Evolutionary conservation across 2,113 vertebrate genomes (phyloP).

Genomic region (Otolemur garnettii): DNA sequence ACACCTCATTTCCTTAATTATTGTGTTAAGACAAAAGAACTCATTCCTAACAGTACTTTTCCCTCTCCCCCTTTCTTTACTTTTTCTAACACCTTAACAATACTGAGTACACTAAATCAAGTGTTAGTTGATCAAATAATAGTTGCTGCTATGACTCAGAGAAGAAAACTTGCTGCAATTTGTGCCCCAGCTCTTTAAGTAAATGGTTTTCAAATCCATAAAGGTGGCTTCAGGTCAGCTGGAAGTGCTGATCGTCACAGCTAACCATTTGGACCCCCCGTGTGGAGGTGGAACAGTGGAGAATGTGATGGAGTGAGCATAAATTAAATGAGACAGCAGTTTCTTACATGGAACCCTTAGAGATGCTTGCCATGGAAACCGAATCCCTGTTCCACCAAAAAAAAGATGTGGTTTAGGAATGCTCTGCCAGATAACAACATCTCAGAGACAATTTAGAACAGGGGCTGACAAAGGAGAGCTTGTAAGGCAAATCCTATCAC

Average conservation of each 20-base stretch:
- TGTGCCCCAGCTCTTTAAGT: neutral
- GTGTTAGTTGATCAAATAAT: constrained; percentile 51
- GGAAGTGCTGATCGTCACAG: neutral
- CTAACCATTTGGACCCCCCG: neutral
- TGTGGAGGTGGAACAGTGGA: neutral
- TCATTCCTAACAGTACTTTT: neutral
- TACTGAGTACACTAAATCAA: constrained; percentile 47
- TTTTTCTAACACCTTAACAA: constrained; percentile 13
- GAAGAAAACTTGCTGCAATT: neutral
- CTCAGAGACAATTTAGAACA: constrained; percentile 65
- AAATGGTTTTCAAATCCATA: neutral
- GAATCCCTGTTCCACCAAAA: neutral
- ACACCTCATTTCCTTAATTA: too few relatives aligned
- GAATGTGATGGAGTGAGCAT: neutral
- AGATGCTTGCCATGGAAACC: neutral
- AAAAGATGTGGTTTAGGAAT: constrained; percentile 14
- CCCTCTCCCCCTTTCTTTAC: neutral
- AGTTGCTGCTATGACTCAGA: neutral
- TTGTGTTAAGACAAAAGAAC: neutral
- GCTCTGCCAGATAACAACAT: neutral
- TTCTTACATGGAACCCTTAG: constrained; percentile 17
- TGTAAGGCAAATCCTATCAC: neutral
- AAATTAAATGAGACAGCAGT: neutral
- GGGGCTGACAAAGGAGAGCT: neutral
- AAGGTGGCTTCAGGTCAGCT: neutral